Conservation (phyloP, 2,797 vertebrate species). For the Alosa sapidissima region DNA sequence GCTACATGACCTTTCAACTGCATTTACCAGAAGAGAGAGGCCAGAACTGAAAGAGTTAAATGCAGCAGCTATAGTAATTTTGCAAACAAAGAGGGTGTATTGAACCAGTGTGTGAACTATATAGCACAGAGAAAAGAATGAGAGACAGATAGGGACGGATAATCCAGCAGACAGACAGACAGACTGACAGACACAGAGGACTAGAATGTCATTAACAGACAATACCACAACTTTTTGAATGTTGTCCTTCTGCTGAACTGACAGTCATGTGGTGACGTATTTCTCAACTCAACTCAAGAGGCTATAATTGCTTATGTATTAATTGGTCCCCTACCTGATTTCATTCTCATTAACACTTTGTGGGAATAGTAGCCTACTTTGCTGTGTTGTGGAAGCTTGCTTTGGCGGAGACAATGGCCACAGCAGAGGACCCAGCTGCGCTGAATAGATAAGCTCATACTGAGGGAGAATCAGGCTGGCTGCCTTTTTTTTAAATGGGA, state of each 20-base stretch:
- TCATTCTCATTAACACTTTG: not conserved
- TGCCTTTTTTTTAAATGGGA: not conserved
- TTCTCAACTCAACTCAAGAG: not conserved
- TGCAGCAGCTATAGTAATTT: not conserved
- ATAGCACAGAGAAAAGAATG: not conserved
- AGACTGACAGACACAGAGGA: not conserved
- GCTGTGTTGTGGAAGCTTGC: not conserved
- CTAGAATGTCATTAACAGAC: not conserved
- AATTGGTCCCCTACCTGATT: not conserved
- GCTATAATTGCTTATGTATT: not conserved
- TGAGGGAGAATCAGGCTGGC: not conserved
- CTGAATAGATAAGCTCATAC: not conserved
- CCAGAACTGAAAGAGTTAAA: not conserved
- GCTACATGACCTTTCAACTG: conserved; percentile 19
- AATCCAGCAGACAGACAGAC: not conserved
- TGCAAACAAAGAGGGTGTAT: not conserved
- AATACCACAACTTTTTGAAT: not conserved
- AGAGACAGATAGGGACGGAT: not conserved
- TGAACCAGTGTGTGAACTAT: not conserved
- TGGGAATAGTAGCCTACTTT: not conserved
- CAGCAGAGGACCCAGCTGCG: not conserved
- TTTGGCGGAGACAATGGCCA: not conserved
- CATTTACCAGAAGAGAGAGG: not conserved
- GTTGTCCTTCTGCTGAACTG: not conserved
- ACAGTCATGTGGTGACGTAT: not conserved